Base-by-base conservation (phyloP, 2,797 vertebrate genomes). In the Ctenochaetus hawaiiensis region DNA sequence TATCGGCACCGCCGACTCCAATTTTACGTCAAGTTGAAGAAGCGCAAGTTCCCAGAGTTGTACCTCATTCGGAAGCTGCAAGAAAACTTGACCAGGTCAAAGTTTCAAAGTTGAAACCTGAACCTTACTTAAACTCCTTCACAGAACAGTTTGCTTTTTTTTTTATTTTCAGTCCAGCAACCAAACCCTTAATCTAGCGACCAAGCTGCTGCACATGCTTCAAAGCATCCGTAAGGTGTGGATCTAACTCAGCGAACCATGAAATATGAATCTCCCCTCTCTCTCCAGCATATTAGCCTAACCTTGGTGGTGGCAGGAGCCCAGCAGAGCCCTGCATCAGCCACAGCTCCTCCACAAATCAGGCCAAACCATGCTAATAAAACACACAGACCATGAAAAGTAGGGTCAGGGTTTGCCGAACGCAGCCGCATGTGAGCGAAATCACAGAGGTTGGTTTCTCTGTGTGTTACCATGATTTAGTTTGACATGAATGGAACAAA, bases 351-450 rank as follows among this genome's bases (percentile, higher is more conserved):
- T 9, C 13, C 9, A 69, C 67, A 78, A 67, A 83, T 81, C 77
- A 80, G 30, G 68, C 9, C 34, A 68, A 78, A 51, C n/a, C 16
- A 0, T 0, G 37, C 52, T n/a, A 3, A 49, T 56, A 54, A 77
- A 77, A 81, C 56, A 53, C 20, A 12, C 37, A 16, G 26, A 84
- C 17, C 75, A 6, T 58, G 68, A 78, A 75, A 68, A 73, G 44
- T 20, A 1, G 71, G 61, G 73, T 83, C 34, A 20, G 63, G 77
- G 75, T 58, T 77, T 18, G 2, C 22, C 1, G 22, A 49, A 26
- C 13, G 20, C 30, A 0, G 30, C 11, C 11, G 0, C 5, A 45
- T 77, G 45, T 56, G 30, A 14, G 22, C 20, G 43, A n/a, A 51
- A 49, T 20, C 61, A 18, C 47, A 52, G 39, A 58, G 11, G 54